Conservation (phyloP, 2,113 vertebrate genomes). For the Anarhynchus alexandrinus region DNA sequence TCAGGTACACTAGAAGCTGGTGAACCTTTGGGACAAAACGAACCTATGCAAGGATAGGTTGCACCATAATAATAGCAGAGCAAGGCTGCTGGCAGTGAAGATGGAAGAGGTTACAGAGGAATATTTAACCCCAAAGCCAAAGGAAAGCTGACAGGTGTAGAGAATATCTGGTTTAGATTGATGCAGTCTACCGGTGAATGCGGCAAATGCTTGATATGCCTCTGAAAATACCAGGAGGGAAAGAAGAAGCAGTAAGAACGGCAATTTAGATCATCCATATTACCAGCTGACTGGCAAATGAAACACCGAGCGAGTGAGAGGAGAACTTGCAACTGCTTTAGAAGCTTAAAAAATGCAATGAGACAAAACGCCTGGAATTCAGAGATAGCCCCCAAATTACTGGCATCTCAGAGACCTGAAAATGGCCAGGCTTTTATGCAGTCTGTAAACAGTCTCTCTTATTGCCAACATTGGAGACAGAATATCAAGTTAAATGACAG, state of each 20-base stretch:
- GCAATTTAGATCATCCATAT: neutral
- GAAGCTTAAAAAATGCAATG: neutral
- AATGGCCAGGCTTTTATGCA: neutral
- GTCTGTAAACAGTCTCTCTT: neutral
- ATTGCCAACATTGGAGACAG: neutral
- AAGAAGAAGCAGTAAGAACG: neutral
- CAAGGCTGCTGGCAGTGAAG: neutral
- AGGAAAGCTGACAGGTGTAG: neutral
- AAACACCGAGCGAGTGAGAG: neutral
- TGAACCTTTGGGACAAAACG: neutral
- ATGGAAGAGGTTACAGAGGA: neutral
- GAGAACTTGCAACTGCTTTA: neutral
- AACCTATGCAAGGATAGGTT: neutral
- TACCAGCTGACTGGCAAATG: neutral
- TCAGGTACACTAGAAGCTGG: neutral
- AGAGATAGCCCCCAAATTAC: neutral
- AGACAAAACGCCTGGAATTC: neutral
- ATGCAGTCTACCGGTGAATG: neutral
- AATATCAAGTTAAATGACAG: neutral
- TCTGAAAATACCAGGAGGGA: neutral
- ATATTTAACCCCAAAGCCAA: neutral
- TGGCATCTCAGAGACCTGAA: neutral
- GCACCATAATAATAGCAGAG: neutral
- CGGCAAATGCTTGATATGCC: neutral
- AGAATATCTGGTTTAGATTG: neutral